Base-by-base conservation (phyloP, 2,113 vertebrate genomes). In the Hippolais icterina region DNA sequence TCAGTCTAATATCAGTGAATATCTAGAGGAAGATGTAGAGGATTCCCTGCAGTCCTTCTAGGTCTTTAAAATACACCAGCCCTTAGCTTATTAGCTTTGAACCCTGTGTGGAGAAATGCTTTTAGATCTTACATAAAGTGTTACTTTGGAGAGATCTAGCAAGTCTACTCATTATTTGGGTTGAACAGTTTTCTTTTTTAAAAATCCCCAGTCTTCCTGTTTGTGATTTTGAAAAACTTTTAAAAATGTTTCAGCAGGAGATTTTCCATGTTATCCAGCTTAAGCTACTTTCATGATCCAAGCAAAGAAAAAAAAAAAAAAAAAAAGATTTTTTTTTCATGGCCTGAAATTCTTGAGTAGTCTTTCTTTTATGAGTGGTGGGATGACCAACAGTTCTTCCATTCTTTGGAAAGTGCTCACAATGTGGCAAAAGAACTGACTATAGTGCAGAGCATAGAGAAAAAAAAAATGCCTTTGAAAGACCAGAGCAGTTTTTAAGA, bases 1-100 rank as follows among this genome's bases (percentile, higher is more conserved):
- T 96, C 94, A 96, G 90, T 96, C 93, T 97, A 96, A 93, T 95
- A 93, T 95, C 93, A 95, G 85, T 61, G 71, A 91, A 96, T 47
- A 21, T 60, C 92, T 92, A 54, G 44, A 92, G 79, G 41, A 94
- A 93, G 72, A 71, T 4, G 17, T 2, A 60, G 69, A 37, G 66
- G n/a, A 80, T 65, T 80, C n/a, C 33, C 39, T 61, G 23, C 6
- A 0, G 27, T 83, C 54, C 59, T 78, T 37, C 68, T 65, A 49
- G 16, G 3, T 54, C 54, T 80, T 70, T 46, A n/a, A 70, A 66
- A 79, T 57, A 52, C 42, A 47, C 20, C 33, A 54, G 42, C 41
- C 35, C 57, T 91, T 17, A 21, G 57, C 23, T 77, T 79, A 56
- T 41, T 74, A 83, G 23, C 14, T 81, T 88, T 88, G 82, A 88